Conservation (phyloP, 2,888 invertebrate species). For the Cylloceria caligata region DNA sequence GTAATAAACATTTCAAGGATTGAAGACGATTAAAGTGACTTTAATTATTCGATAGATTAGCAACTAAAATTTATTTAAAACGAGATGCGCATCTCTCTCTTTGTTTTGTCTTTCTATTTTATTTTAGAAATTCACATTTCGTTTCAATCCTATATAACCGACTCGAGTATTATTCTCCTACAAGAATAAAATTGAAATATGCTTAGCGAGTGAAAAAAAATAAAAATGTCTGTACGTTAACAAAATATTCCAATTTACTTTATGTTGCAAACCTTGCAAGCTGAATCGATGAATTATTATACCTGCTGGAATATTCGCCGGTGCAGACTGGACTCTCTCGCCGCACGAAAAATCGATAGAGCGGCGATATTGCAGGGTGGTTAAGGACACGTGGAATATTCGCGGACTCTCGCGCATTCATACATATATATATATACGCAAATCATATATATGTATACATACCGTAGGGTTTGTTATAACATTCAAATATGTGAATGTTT, state of each 20-base stretch:
- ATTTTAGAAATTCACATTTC: neutral
- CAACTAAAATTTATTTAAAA: neutral
- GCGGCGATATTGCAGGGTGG: constrained; percentile 52
- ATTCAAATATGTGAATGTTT: constrained; percentile 24
- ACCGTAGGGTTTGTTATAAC: constrained; percentile 3
- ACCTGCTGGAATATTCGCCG: constrained; percentile 45
- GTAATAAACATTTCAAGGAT: too few species aligned
- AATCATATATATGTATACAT: constrained; percentile 9
- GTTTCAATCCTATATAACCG: neutral
- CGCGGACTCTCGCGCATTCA: constrained; percentile 11
- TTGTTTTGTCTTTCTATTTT: neutral
- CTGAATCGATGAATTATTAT: constrained; percentile 44
- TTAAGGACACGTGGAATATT: constrained; percentile 31
- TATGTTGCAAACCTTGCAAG: constrained; percentile 50
- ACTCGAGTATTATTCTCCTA: too few species aligned
- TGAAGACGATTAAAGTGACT: too few species aligned
- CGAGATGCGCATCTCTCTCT: neutral
- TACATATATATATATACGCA: neutral
- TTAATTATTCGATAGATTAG: too few species aligned
- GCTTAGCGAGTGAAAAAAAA: neutral
- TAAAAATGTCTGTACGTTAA: neutral
- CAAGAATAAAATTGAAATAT: neutral
- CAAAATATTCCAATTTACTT: constrained; percentile 11
- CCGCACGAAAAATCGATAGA: constrained; percentile 66
- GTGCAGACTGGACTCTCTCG: constrained; percentile 37